Percentiles rank a stretch among this genome's conserved stretches.
phyloP scores from a whole-genome alignment of 2,888 invertebrate species.

The Apomyelois bistriatella region DNA sequence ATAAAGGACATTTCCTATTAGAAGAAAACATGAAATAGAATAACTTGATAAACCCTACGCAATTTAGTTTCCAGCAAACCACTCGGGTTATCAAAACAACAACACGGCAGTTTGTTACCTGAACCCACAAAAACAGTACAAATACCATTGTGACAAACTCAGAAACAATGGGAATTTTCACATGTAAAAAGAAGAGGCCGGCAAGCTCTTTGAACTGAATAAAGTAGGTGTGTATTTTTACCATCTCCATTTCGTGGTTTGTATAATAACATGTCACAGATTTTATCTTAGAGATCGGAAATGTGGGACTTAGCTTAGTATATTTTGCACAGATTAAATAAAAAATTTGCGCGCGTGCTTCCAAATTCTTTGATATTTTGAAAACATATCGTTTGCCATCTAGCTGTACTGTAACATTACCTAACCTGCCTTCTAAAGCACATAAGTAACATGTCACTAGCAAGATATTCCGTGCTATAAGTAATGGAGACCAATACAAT shows the following conservation, averaged over 20 bases:
- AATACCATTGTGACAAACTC: constrained; percentile 10
- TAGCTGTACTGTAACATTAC: no score
- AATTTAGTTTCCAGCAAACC: neutral
- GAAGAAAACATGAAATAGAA: neutral
- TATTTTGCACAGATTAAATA: no score
- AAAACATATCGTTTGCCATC: no score
- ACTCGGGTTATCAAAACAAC: constrained; percentile 5
- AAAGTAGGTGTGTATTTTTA: constrained; percentile 12
- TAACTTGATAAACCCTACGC: neutral
- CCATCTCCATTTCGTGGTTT: constrained; percentile 1
- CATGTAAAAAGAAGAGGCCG: constrained; percentile 6
- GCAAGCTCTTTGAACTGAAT: constrained; percentile 10
- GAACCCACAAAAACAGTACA: constrained; percentile 5
- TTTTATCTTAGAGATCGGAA: neutral
- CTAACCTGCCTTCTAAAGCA: no score
- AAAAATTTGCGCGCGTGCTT: no score
- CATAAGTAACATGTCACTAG: no score
- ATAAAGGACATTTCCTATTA: no score
- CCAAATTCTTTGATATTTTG: no score
- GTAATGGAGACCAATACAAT: no score
- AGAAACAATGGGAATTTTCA: constrained; percentile 9
- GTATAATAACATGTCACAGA: neutral
- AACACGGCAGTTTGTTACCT: constrained; percentile 10
- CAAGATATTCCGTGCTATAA: no score
- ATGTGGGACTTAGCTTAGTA: no score